Evolutionary conservation across 2,888 invertebrate genomes (phyloP).

Genomic region (Melanostoma mellinum): DNA sequence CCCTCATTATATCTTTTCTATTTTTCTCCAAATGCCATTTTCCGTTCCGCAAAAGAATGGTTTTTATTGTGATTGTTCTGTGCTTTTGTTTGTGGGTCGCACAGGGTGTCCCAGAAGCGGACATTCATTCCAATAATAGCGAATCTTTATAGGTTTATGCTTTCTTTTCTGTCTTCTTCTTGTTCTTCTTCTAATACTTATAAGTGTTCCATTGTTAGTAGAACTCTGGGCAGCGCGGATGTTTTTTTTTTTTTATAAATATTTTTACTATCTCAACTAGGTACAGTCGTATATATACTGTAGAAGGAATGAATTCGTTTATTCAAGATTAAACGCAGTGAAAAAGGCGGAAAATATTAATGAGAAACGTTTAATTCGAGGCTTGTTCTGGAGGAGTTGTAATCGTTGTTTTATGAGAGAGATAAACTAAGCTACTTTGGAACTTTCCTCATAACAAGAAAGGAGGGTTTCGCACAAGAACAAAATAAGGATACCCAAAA

Average conservation of each 20-base stretch:
- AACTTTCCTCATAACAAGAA: conserved; percentile 1
- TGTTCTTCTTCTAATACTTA: not conserved
- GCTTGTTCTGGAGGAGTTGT: conserved; percentile 28
- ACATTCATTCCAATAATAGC: conserved; percentile 49
- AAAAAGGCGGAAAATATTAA: conserved; percentile 61
- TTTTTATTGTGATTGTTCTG: conserved; percentile 57
- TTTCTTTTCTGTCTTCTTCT: conserved; percentile 21
- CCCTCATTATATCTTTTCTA: not conserved
- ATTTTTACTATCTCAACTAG: not conserved
- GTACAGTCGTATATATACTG: not conserved
- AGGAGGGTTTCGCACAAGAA: not conserved
- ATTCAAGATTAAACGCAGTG: conserved; percentile 44
- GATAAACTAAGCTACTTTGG: conserved; percentile 17
- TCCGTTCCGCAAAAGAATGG: conserved; percentile 33
- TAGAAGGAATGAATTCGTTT: conserved; percentile 4
- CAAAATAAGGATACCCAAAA: no score
- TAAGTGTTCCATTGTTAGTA: not conserved
- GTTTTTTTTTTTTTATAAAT: not conserved
- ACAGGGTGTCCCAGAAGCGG: conserved; percentile 19
- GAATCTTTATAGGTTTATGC: conserved; percentile 57
- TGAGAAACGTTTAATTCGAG: conserved; percentile 58
- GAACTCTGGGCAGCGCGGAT: not conserved
- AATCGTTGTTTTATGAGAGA: conserved; percentile 53
- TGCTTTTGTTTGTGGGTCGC: conserved; percentile 26
- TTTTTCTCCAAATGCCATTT: not conserved